Evolutionary conservation across 2,113 vertebrate species (phyloP), one percentile per base, ranked within the genome.

Genomic region (Nyctereutes procyonoides): DNA sequence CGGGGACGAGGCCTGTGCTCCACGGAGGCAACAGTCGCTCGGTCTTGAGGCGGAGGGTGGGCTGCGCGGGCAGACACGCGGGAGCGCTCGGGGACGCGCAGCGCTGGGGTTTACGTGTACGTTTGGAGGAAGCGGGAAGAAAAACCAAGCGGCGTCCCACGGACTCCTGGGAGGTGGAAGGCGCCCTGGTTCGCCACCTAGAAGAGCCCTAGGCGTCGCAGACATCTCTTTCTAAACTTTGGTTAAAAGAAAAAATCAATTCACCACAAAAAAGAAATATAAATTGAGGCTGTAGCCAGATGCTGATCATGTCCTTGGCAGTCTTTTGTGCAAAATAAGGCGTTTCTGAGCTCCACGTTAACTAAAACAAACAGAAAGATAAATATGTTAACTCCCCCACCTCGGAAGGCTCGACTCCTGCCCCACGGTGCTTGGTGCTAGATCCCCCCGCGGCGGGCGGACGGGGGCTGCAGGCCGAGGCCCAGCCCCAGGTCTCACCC

Each of bases 241-340:
- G 32, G 95, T 90, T 62, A 0, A 32, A 90, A 60, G 80, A 88
- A 65, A 43, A 55, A 69, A 20, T 69, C 77, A 97, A 89, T 96
- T 67, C 60, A 48, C n/a, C 82, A 96, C 90, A 96, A 79, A 92
- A 43, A 88, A 97, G 96, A 92, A 96, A 96, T 60, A 79, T 1
- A 84, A 88, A 53, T 93, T 0, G 15, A 96, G 95, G 95, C 85
- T 93, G 92, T 71, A 88, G 94, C 89, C 97, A 96, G 96, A 90
- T 79, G 97, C 95, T 90, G 96, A 88, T 89, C 69, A 60, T 11
- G 95, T 90, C 90, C 84, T 86, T 88, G 96, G 96, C 62, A 69
- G 92, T 97, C 93, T 96, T 84, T 81, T 96, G 97, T 97, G 97
- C 97, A 93, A 96, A 97, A 92, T 86, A 97, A 88, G 97, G 96